A percentile compares a stretch with the other conserved stretches of the same genome.
Conservation (phyloP, 2,113 vertebrate species). For the Silurus asotus region DNA sequence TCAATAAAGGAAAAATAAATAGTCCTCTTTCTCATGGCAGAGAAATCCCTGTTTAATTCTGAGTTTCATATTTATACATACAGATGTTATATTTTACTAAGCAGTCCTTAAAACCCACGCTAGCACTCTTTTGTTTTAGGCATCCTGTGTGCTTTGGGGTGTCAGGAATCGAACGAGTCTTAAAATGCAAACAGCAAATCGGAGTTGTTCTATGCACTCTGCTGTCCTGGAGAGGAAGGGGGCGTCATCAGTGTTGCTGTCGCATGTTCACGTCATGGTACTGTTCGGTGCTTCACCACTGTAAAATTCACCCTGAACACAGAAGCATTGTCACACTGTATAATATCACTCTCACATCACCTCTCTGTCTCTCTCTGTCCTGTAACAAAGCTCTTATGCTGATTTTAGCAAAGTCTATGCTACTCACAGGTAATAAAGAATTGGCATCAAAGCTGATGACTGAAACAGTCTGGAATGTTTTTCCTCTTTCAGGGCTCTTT, state of each 20-base stretch:
- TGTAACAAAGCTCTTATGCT: slow-evolving; percentile 51
- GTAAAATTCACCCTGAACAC: slow-evolving; percentile 51
- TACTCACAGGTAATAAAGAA: slow-evolving; percentile 53
- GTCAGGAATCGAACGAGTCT: slow-evolving; percentile 34
- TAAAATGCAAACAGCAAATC: slow-evolving; percentile 28
- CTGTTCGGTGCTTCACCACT: slow-evolving; percentile 45
- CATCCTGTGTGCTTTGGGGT: slow-evolving; percentile 52
- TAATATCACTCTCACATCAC: slow-evolving; percentile 35
- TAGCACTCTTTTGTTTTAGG: slow-evolving; percentile 57
- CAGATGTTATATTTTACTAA: slow-evolving; percentile 73
- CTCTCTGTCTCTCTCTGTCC: slow-evolving; percentile 38
- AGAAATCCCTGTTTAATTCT: slow-evolving; percentile 63
- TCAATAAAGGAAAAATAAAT: slow-evolving; percentile 19
- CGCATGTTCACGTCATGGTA: slow-evolving; percentile 50
- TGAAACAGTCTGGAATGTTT: slow-evolving; percentile 21
- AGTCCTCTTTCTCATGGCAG: slow-evolving; percentile 74
- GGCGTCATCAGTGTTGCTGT: slow-evolving; percentile 44
- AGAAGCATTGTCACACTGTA: slow-evolving; percentile 48
- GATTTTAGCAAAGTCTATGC: slow-evolving; percentile 48
- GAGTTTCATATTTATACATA: slow-evolving; percentile 59
- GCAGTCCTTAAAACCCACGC: slow-evolving; percentile 61
- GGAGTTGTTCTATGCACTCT: slow-evolving; percentile 47
- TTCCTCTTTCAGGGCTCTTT: background rate
- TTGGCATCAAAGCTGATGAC: slow-evolving; percentile 47
- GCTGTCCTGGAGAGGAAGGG: slow-evolving; percentile 14